Conservation (phyloP, 2,113 vertebrate genomes). For the Dissostichus mawsoni region DNA sequence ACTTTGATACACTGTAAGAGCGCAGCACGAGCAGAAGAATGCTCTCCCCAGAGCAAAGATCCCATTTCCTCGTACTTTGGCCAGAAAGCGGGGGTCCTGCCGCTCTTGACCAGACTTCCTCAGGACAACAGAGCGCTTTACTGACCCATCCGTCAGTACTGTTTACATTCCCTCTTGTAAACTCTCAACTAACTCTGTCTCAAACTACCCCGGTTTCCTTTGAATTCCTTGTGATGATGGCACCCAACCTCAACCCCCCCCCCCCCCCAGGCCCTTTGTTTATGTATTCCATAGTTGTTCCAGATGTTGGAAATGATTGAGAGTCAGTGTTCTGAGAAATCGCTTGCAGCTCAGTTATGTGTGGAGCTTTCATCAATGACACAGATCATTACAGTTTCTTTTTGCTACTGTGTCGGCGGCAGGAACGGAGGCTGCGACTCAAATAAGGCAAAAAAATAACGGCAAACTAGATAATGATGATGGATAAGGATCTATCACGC, state of each 20-base stretch:
- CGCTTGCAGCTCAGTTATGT: slow-evolving; percentile 68
- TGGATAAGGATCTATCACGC: slow-evolving; percentile 48
- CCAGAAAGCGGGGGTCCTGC: slow-evolving; percentile 61
- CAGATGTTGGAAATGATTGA: slow-evolving; percentile 83
- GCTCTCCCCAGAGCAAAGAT: slow-evolving; percentile 54
- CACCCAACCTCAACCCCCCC: slow-evolving; percentile 53
- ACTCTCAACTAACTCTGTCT: slow-evolving; percentile 41
- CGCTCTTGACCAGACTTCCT: slow-evolving; percentile 69
- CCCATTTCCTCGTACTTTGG: slow-evolving; percentile 63
- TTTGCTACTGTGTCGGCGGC: slow-evolving; percentile 72
- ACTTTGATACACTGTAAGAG: slow-evolving; percentile 68
- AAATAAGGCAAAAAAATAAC: slow-evolving; percentile 22
- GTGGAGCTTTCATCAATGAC: slow-evolving; percentile 80
- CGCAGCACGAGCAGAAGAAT: slow-evolving; percentile 62
- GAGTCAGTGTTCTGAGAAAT: slow-evolving; percentile 79
- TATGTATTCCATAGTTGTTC: slow-evolving; percentile 79
- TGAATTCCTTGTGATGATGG: slow-evolving; percentile 65
- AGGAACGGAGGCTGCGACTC: slow-evolving; percentile 28
- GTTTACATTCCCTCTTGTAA: slow-evolving; percentile 78
- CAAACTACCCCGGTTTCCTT: slow-evolving; percentile 53
- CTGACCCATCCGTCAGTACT: slow-evolving; percentile 68
- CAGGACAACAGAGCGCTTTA: slow-evolving; percentile 64
- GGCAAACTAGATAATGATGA: slow-evolving; percentile 53
- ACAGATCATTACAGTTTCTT: slow-evolving; percentile 75
- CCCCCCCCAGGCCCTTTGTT: slow-evolving; percentile 62